These are phyloP conservation scores for Mimumesa dahlbomi DNA, from an alignment of 2,888 invertebrate species.

Conservation along the genomic window DNA sequence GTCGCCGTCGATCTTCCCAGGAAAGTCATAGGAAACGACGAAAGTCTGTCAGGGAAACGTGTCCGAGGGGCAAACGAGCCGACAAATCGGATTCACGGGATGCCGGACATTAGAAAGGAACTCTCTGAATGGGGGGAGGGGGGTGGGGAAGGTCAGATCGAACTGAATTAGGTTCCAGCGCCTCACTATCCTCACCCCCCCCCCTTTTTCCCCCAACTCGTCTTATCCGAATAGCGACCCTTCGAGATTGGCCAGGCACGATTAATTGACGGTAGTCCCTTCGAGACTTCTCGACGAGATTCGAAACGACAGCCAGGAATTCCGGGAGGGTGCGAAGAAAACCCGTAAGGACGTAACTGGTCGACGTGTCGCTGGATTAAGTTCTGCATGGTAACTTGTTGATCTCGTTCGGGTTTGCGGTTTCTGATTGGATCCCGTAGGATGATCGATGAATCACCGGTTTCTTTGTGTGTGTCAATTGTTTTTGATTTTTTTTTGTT, in stretches of 20 bases:
- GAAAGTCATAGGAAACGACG: neutral
- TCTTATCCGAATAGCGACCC: constrained; percentile 57
- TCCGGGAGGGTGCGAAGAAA: constrained; percentile 66
- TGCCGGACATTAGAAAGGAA: constrained; percentile 63
- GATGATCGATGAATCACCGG: no score
- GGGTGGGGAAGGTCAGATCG: constrained; percentile 41
- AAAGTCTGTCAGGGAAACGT: constrained; percentile 22
- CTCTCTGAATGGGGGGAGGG: constrained; percentile 27
- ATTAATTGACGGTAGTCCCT: constrained; percentile 77
- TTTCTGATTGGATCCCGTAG: no score
- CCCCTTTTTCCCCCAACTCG: no score
- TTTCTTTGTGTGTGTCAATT: no score
- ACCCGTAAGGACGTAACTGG: constrained; percentile 46
- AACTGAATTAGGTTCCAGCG: constrained; percentile 69
- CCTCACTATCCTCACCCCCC: constrained; percentile 43
- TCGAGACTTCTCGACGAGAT: constrained; percentile 72
- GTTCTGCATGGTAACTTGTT: constrained; percentile 41
- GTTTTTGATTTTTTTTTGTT: no score
- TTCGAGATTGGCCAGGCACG: constrained; percentile 75
- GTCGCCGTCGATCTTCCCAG: neutral
- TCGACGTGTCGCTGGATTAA: constrained; percentile 35
- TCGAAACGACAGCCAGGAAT: constrained; percentile 73
- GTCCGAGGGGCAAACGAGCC: constrained; percentile 66
- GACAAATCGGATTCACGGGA: constrained; percentile 74
- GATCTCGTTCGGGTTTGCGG: no score